Evolutionary conservation across 2,888 invertebrate species (phyloP), one percentile per base, ranked within the genome.

Genomic region (Sphaeridia pumilis): DNA sequence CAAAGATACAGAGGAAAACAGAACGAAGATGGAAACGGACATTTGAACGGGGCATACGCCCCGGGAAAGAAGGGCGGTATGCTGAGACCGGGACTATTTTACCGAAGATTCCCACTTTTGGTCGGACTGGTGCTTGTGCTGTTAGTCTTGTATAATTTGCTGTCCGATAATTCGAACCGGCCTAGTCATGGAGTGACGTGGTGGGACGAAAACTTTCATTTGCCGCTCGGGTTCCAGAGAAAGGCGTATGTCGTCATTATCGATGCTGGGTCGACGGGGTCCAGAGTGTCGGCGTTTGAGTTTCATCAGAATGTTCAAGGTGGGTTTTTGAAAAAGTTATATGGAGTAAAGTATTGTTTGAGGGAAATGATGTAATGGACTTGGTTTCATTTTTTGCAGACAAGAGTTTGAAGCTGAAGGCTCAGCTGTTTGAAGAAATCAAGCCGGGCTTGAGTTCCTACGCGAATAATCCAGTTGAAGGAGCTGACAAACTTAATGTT

Each of bases 191-290:
- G 54, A 49, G 64, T 64, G 3, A 61, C 53, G 42, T 64, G 64
- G 61, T 61, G 59, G 61, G 64, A 64, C 49, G 61, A 61, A 47
- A 60, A 64, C 49, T 31, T 64, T 14, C 58, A 64, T 43, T 46
- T 62, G 12, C 38, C 56, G 46, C 74, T 87, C 52, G 86, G 84
- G 43, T 78, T 86, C 67, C 77, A 79, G 66, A 78, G 79, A 64
- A 76, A 76, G 35, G 78, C 80, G 43, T 82, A 90, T 73, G 89
- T 87, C 0, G 84, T 90, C 24, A 82, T 94, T 64, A 84, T 94
- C 62, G 94, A 94, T 72, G 93, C 92, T 3, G 93, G 94, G 2
- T 92, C 90, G 53, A 93, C 93, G 0, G 94, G 93, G 1, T 84
- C 87, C 57, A 78, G 94, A 63, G 81, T 61, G 3, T 44, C 44